Conservation (phyloP, 2,888 invertebrate species). For the Neoitamus cyanurus region DNA sequence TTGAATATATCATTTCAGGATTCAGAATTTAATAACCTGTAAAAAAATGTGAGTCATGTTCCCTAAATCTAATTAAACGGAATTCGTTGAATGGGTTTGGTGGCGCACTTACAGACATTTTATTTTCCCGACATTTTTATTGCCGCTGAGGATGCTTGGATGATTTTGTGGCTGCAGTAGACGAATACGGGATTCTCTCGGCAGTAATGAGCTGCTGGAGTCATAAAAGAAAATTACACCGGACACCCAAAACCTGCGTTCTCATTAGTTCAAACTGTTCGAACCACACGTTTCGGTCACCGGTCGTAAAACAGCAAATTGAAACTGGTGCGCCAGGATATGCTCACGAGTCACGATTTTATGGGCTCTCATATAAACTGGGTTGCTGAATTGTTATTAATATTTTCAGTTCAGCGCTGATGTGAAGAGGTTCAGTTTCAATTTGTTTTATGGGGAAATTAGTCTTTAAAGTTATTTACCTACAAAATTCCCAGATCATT, state of each 20-base stretch:
- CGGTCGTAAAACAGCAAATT: conserved; percentile 24
- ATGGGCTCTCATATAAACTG: not conserved
- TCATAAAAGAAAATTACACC: conserved; percentile 11
- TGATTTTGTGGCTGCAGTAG: not conserved
- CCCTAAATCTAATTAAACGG: not conserved
- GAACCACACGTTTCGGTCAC: conserved; percentile 8
- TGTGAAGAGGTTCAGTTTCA: not conserved
- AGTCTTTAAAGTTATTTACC: not conserved
- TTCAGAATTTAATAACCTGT: not conserved
- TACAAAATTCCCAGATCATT: not conserved
- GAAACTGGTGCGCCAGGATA: conserved; percentile 1
- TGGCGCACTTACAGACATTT: not conserved
- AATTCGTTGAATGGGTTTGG: not conserved
- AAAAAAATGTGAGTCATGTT: not conserved
- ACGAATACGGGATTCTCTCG: not conserved
- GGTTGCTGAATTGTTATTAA: not conserved
- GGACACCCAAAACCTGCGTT: conserved; percentile 2
- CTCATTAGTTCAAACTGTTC: conserved; percentile 16
- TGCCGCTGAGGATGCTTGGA: not conserved
- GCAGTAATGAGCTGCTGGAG: not conserved
- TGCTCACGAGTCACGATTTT: not conserved
- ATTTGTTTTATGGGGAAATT: not conserved
- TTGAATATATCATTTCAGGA: not conserved
- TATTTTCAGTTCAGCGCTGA: not conserved
- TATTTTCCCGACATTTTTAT: not conserved